Evolutionary conservation across 2,797 vertebrate genomes (phyloP), one percentile per base, ranked within the genome.

Genomic region (Channa striata): DNA sequence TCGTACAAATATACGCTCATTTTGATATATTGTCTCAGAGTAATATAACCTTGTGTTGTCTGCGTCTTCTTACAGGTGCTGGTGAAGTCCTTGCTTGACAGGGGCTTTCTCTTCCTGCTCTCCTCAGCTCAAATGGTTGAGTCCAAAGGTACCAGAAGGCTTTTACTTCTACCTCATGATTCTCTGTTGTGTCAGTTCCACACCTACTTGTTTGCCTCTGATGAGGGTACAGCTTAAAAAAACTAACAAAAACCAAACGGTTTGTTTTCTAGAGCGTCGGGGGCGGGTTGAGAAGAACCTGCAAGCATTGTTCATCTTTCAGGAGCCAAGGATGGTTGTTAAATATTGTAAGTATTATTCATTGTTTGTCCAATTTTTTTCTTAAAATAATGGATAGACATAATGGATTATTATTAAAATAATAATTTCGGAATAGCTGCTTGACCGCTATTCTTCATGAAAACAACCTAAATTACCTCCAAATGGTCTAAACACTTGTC

Each of bases 301-400:
- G 14, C 95, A 97, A 77, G 97, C 97, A 10, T 91, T 99, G 70
- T 99, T 99, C 94, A 88, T 99, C 53, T 99, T 98, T 92, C 96
- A 95, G 89, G 96, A 98, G 82, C 77, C 96, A 40, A 96, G 97
- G 92, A 78, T 89, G 83, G 93, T 95, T 69, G 84, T 89, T 33
- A 94, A 89, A 72, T 83, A 92, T 71, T 86, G 92, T 95, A 84
- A 93, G 93, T 94, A 25, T 65, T 47, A 61, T 62, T 83, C 61
- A 39, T 30, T 44, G 11, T 66, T 2, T 50, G 4, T 40, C 25
- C 56, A 23, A 72, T 11, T 10, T 47, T 33, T 66, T 40, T 52
- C 36, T 54, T 34, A n/a, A n/a, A n/a, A n/a, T n/a, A n/a, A n/a
- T n/a, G n/a, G n/a, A n/a, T n/a, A n/a, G n/a, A n/a, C n/a, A n/a